These are phyloP conservation scores for Cataglyphis albicans DNA, from an alignment of 2,888 invertebrate species.

Conservation along the genomic window DNA sequence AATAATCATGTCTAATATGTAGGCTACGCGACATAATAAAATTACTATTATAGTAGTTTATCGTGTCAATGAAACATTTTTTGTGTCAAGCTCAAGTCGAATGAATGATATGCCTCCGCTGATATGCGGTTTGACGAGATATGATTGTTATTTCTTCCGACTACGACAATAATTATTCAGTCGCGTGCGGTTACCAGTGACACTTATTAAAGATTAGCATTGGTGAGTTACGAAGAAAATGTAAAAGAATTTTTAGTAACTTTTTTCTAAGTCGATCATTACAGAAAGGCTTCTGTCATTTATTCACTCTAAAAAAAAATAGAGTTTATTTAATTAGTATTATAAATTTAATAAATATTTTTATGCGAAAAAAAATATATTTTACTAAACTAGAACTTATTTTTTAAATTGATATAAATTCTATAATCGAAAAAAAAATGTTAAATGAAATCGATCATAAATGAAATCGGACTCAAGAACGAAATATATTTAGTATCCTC, in stretches of 20 bases:
- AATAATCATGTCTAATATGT: neutral
- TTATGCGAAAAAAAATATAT: neutral
- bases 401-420: neutral
- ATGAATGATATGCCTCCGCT: neutral
- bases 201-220: neutral
- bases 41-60: neutral
- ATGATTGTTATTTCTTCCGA: constrained; percentile 6
- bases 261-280: neutral
- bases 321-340: neutral
- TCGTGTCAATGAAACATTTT: constrained; percentile 20
- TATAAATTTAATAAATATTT: neutral
- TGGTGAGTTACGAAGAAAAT: neutral
- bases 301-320: neutral
- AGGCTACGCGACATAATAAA: neutral
- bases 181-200: constrained; percentile 14
- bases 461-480: neutral
- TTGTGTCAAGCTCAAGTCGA: constrained; percentile 7
- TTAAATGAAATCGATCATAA: constrained; percentile 2
- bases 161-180: constrained; percentile 10
- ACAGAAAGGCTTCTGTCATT: neutral
- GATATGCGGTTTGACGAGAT: constrained; percentile 3
- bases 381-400: neutral
- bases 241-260: neutral
- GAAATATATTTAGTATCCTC: neutral
- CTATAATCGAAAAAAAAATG: neutral